These are phyloP conservation scores for Anadara kagoshimensis DNA, from an alignment of 1,140 invertebrate genomes.

Conservation along the genomic window DNA sequence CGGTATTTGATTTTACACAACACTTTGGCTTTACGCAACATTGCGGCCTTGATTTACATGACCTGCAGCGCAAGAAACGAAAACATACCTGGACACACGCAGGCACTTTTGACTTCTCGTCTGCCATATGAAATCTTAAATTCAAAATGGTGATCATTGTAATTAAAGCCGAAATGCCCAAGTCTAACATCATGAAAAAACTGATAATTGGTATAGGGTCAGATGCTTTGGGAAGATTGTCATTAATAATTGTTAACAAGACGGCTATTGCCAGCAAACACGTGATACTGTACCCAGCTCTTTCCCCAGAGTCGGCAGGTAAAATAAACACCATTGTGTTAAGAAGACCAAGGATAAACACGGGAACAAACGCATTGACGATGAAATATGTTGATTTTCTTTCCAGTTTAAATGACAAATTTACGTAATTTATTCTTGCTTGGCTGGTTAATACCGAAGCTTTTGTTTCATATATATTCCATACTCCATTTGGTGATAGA, in stretches of 20 bases:
- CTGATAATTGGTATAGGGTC: conserved; percentile 16
- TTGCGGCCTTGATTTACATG: no score
- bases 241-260: conserved; percentile 39
- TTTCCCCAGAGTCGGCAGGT: conserved; percentile 42
- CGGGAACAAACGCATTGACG: conserved; percentile 39
- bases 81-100: no score
- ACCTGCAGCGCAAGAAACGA: no score
- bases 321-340: conserved; percentile 41
- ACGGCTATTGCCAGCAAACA: conserved; percentile 43
- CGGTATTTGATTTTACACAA: no score
- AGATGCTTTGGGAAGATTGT: conserved; percentile 33
- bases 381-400: conserved; percentile 29
- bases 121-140: no score
- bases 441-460: background rate
- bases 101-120: no score
- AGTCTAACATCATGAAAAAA: no score
- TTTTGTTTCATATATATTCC: conserved; percentile 12
- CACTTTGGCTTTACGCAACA: no score
- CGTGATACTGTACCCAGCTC: conserved; percentile 36
- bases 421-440: background rate
- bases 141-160: no score
- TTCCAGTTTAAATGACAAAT: conserved; percentile 20
- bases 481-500: conserved; percentile 6
- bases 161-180: no score
- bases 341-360: conserved; percentile 33